Evolutionary conservation across 2,113 vertebrate genomes (phyloP), one percentile per base, ranked within the genome.

Genomic region (Grammomys surdaster): DNA sequence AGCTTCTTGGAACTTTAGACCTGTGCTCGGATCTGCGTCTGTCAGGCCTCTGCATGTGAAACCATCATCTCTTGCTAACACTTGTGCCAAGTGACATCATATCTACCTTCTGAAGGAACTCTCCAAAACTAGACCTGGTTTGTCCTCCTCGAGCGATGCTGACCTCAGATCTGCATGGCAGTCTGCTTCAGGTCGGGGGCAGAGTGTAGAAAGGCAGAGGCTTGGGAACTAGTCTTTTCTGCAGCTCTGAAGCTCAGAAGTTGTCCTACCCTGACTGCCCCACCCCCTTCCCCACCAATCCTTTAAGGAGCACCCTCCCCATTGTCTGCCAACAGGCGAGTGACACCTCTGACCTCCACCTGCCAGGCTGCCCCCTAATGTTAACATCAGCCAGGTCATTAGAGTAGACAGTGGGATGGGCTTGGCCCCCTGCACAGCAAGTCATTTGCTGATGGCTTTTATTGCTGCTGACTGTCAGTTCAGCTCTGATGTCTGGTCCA

Each of bases 41-140:
- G 10, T 6, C 22, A 90, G 81, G 72, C n/a, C 60, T 72, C 56
- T 22, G 12, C 7, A 77, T 51, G n/a, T 69, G 43, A 72, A 85
- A 91, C 51, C 70, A 31, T 36, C 75, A 19, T 58, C 63, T 51
- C 28, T 43, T 65, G 20, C 46, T 63, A 31, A 89, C 73, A 51
- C 43, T 80, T 63, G 51, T 92, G 72, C 20, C 43, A n/a, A 48
- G 9, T 6, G 33, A 9, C 70, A 9, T 81, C 63, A 12, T 67
- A 86, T 77, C 78, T 89, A 54, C 72, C 77, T 93, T 75, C 54
- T 93, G 77, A 91, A 85, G 36, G 5, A 95, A 46, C 16, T 89
- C 46, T 51, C 63, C 43, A 10, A 33, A 67, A 22, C 8, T 72
- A 80, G 43, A 73, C 31, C 72, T 46, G 4, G 11, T 31, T 51